Evolutionary conservation across 2,797 vertebrate species (phyloP), one percentile per base, ranked within the genome.

Genomic region (Fistularia commersonii): DNA sequence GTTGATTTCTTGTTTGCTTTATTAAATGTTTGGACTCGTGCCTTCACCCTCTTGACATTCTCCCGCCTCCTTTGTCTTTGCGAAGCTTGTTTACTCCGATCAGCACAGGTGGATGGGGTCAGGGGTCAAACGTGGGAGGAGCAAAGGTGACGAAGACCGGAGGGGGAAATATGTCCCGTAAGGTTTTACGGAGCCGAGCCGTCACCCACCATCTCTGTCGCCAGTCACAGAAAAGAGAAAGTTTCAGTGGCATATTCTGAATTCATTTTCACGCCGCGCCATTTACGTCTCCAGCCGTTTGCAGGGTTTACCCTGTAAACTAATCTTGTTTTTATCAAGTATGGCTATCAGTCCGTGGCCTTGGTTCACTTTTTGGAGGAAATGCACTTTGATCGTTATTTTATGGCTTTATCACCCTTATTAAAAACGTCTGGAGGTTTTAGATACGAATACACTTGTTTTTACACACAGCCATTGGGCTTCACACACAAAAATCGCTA

Each of bases 141-240:
- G 38, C 32, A 41, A 53, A 31, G 35, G 50, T 51, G 32, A 47
- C 57, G 33, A 59, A 36, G n/a, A 45, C 32, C 48, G 52, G 39
- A 58, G 58, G 70, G 51, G 76, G 69, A 69, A 64, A 66, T 77
- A 72, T 71, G 61, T 77, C 62, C 51, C 36, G 7, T 35, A 57
- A 58, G 66, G 66, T 74, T 77, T 67, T 56, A 66, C 11, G 40
- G 47, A 40, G 35, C 53, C 13, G 48, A 48, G 42, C 51, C 41
- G n/a, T n/a, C n/a, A n/a, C n/a, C n/a, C n/a, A n/a, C n/a, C n/a
- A n/a, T n/a, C n/a, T n/a, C n/a, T n/a, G n/a, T n/a, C n/a, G n/a
- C n/a, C n/a, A n/a, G n/a, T n/a, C n/a, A n/a, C n/a, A n/a, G n/a
- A n/a, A n/a, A n/a, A n/a, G n/a, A n/a, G n/a, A n/a, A n/a, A n/a